Base-by-base conservation (phyloP, 2,888 invertebrate species). In the Ptychoptera albimana region DNA sequence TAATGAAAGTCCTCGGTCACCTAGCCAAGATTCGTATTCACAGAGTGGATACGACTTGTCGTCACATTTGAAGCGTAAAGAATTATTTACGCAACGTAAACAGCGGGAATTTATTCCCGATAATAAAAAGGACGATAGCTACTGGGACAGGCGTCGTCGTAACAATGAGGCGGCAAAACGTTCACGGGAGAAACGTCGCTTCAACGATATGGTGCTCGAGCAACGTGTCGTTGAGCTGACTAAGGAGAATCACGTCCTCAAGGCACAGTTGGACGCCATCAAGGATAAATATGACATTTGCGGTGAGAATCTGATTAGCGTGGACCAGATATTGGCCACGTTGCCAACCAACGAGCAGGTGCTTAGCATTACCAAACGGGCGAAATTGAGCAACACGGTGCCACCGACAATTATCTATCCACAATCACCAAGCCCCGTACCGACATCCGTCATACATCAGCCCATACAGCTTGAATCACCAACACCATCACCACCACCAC, bases 141-240 rank as follows among this genome's bases (percentile, higher is more conserved):
- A 96, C 66, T 96, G 97, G 97, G 93, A 94, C 64, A 78, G 94
- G 46, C 74, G 97, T 46, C 74, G 94, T 50, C 77, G 94, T 47
- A 96, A 97, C 68, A 97, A 97, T 66, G 94, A 94, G 64, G 96
- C 96, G 1, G 96, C 96, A 46, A 92, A 96, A 61, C 72, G 93
- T 38, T 93, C 93, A 7, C 77, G 94, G n/a, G 94, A 96, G 64
- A 96, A 96, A 64, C 76, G 94, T 37, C 80, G 94, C 39, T 84
- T 89, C 69, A 93, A 96, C 61, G 94, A 96, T 66, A 88, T 94
- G 88, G 89, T 92, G 2, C 71, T 97, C 48, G 96, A 96, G 59
- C 87, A 89, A 54, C 76, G 92, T 39, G 92, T 97, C 30, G 80
- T 91, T 45, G 92, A 94, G 62, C 70, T 98, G 45, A 91, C 89